Conservation (phyloP, 1,140 invertebrate species). For the Scaptodrosophila lebanonensis region DNA sequence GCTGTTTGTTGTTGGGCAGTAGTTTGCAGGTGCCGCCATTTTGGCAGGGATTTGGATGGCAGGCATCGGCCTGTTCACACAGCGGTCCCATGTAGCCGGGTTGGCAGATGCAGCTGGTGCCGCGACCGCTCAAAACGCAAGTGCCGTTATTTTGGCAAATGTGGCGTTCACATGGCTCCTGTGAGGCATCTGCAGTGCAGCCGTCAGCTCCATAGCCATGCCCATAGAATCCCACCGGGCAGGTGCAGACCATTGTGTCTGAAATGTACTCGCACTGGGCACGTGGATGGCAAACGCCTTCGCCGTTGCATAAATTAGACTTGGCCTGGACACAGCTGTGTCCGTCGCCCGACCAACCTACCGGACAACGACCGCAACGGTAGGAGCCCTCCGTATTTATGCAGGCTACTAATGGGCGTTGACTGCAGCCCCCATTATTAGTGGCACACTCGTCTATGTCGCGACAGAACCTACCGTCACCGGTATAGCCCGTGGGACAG, state of each 20-base stretch:
- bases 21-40: conserved; percentile 85
- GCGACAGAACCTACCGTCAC: conserved; percentile 88
- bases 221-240: conserved; percentile 84
- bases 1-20: conserved; percentile 60
- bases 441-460: conserved; percentile 92
- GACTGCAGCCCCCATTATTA: conserved; percentile 94
- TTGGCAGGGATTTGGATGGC: conserved; percentile 84
- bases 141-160: conserved; percentile 83
- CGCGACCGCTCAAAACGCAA: conserved; percentile 79
- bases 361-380: conserved; percentile 89
- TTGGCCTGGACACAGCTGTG: conserved; percentile 76
- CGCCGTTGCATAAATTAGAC: conserved; percentile 44
- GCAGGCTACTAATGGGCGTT: conserved; percentile 84
- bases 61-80: conserved; percentile 80
- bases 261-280: conserved; percentile 87
- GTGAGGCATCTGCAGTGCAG: conserved; percentile 37
- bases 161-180: conserved; percentile 54
- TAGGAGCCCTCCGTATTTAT: conserved; percentile 90
- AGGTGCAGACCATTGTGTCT: conserved; percentile 84
- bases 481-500: conserved; percentile 91
- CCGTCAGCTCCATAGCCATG: conserved; percentile 79
- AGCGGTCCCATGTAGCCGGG: conserved; percentile 55
- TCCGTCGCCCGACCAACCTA: conserved; percentile 91
- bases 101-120: conserved; percentile 81
- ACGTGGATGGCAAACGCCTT: conserved; percentile 77